Conservation (phyloP, 2,888 invertebrate species). For the Drosophila siamana region DNA sequence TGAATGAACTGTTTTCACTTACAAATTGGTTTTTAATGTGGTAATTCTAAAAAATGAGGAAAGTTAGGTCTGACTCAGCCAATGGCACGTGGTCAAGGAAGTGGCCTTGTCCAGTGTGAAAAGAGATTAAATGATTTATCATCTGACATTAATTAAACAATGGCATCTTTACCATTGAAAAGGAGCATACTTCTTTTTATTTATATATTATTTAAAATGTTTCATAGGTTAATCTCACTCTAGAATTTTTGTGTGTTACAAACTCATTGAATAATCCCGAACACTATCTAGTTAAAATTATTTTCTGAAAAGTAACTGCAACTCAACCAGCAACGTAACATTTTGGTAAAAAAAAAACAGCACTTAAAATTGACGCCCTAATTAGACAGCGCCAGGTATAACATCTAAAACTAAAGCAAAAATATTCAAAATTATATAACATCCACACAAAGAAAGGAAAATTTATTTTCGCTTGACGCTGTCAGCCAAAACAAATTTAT, state of each 20-base stretch:
- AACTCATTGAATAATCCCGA: too few species aligned
- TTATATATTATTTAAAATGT: too few species aligned
- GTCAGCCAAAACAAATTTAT: conserved; percentile 61
- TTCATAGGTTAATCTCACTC: too few species aligned
- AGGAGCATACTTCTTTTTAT: too few species aligned
- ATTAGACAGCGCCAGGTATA: conserved; percentile 65
- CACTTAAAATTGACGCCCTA: conserved; percentile 54
- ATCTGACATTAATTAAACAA: not conserved
- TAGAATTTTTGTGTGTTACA: too few species aligned
- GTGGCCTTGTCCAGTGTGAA: not conserved
- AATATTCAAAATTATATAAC: conserved; percentile 71
- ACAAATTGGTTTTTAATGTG: conserved; percentile 70
- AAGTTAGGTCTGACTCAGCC: not conserved
- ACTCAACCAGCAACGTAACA: not conserved
- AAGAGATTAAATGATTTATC: not conserved
- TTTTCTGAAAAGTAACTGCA: too few species aligned
- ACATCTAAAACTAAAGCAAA: conserved; percentile 21
- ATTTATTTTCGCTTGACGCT: conserved; percentile 55
- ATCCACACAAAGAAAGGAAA: conserved; percentile 36
- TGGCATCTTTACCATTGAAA: not conserved
- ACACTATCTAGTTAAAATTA: too few species aligned
- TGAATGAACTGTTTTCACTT: conserved; percentile 56
- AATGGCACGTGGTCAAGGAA: conserved; percentile 17
- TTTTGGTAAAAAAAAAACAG: conserved; percentile 39
- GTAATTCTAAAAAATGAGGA: conserved; percentile 37